Evolutionary conservation across 1,140 invertebrate genomes (phyloP), one percentile per base, ranked within the genome.

Genomic region (Drosophila nannoptera): DNA sequence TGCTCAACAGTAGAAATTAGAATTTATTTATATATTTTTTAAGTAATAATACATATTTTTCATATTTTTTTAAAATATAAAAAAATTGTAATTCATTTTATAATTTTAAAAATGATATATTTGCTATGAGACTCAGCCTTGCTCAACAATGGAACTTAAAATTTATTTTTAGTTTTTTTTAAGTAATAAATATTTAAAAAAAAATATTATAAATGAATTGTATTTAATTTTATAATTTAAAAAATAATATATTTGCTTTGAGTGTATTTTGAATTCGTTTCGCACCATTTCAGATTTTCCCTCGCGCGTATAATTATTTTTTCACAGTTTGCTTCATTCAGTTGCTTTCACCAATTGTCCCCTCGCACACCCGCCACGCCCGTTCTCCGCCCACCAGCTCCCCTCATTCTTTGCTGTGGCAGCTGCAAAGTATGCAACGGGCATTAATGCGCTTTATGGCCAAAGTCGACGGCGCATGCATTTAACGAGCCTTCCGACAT

Each of bases 401-500:
- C 1, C 4, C 4, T n/a, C 22, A 8, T n/a, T 35, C 22, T 45
- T 7, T 31, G 32, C 16, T 22, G 12, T 12, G 1, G 32, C 12
- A 69, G 54, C 40, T n/a, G 29, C 56, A 74, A 78, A 77, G 58
- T 72, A 69, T 84, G 69, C 54, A 67, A 58, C 52, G 46, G 61
- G 50, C 72, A 75, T 73, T 83, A 84, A 73, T 73, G 73, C 75
- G 68, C 72, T 78, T 83, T 84, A 83, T 76, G 73, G 8, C 31
- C 43, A 60, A 59, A 70, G 67, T 62, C 78, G 74, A 69, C 61
- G 56, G 67, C 66, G 58, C 59, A 73, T 78, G 78, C 69, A 78
- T 61, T 83, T 75, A 84, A 80, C 63, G 61, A 82, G 69, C 45
- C 45, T 55, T 14, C 12, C 46, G 52, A 45, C 55, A 38, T 46